Percentiles rank a stretch among this genome's conserved stretches.
Evolutionary conservation across 2,797 vertebrate genomes (phyloP).

Genomic region (Crocodylus rhombifer): DNA sequence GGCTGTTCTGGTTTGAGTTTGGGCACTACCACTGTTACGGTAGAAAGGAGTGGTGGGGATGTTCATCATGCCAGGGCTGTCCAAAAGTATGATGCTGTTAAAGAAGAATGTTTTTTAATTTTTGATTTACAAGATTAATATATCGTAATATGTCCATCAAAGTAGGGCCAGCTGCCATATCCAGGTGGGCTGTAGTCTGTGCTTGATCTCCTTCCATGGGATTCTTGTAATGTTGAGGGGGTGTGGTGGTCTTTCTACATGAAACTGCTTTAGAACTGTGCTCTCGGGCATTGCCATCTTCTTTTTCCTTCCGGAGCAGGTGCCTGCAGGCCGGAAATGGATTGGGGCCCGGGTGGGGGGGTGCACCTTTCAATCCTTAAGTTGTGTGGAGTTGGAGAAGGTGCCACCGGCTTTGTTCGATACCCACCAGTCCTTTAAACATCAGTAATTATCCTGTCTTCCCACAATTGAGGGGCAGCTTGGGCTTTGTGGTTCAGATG

Average conservation of each 20-base stretch:
- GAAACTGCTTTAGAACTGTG: not conserved
- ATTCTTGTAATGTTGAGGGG: not conserved
- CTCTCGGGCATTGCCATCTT: accelerated
- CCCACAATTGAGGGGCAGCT: not conserved
- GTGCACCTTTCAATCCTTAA: not conserved
- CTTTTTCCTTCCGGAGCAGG: not conserved
- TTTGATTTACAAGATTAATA: not conserved
- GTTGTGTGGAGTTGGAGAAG: too few relatives aligned
- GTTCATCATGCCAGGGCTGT: not conserved
- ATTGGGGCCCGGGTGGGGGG: too few relatives aligned
- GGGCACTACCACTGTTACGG: not conserved
- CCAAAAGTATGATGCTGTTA: not conserved
- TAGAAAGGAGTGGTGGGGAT: not conserved
- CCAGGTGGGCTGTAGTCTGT: not conserved
- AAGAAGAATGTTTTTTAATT: not conserved
- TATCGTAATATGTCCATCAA: accelerated
- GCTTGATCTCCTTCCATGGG: too few relatives aligned
- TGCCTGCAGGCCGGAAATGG: accelerated
- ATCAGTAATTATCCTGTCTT: not conserved
- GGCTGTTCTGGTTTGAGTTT: not conserved
- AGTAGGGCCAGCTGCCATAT: not conserved
- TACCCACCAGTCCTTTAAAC: not conserved
- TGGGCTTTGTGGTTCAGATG: not conserved
- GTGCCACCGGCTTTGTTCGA: not conserved
- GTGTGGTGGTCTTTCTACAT: not conserved